These are phyloP conservation scores for Hermaeophaga mercurialis DNA, from an alignment of 2,888 invertebrate genomes.

Conservation along the genomic window DNA sequence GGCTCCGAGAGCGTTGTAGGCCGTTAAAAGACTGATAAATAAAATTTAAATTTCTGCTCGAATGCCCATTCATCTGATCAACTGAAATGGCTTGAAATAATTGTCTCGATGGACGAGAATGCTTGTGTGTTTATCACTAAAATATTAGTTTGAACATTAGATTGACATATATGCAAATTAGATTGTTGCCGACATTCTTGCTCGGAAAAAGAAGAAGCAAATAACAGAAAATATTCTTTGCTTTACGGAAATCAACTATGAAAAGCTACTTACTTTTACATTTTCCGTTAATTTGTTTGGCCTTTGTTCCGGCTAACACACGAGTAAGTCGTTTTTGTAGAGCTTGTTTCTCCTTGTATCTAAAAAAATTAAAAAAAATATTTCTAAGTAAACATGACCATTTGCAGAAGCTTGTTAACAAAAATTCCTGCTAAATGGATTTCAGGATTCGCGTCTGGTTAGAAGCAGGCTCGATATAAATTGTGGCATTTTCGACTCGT, in stretches of 20 bases:
- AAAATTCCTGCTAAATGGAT: too few relatives aligned
- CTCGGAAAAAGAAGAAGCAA: too few relatives aligned
- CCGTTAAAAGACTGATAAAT: background rate
- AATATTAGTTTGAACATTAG: constrained; percentile 8
- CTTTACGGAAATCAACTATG: too few relatives aligned
- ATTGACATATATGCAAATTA: background rate
- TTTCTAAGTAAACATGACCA: too few relatives aligned
- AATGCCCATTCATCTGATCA: constrained; percentile 12
- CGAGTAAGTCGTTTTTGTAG: constrained; percentile 60
- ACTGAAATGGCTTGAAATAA: constrained; percentile 11
- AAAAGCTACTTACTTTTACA: constrained; percentile 26
- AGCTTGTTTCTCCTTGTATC: constrained; percentile 62
- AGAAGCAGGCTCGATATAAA: too few relatives aligned
- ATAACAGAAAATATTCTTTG: too few relatives aligned
- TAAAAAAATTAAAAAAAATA: too few relatives aligned
- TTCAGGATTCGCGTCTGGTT: too few relatives aligned
- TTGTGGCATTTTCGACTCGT: too few relatives aligned
- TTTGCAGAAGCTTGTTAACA: too few relatives aligned
- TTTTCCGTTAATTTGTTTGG: constrained; percentile 5
- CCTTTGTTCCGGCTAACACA: constrained; percentile 39
- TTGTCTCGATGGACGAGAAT: constrained; percentile 7
- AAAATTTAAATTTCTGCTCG: constrained; percentile 3
- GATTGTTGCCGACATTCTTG: too few relatives aligned
- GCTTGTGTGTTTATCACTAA: constrained; percentile 8
- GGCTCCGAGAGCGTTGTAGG: too few relatives aligned